These are phyloP conservation scores for Laterallus jamaicensis DNA, from an alignment of 2,113 vertebrate species.

Conservation along the genomic window DNA sequence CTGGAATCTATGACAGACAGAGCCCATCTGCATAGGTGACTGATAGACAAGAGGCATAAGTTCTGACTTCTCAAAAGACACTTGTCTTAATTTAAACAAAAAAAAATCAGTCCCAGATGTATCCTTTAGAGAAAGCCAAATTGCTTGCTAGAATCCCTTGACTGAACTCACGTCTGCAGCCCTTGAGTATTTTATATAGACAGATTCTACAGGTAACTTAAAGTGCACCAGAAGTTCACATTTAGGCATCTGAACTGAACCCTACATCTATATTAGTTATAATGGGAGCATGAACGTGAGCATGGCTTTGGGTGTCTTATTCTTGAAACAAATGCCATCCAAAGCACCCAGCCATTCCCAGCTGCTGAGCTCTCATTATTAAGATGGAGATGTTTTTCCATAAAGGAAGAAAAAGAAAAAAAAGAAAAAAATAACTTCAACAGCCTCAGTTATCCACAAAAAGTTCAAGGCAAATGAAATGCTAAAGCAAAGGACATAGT, in stretches of 20 bases:
- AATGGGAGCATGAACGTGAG: accelerated
- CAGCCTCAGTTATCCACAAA: not conserved
- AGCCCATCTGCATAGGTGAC: not conserved
- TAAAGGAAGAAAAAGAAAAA: not conserved
- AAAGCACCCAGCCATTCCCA: not conserved
- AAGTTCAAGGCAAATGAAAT: not conserved
- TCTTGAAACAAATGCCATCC: not conserved
- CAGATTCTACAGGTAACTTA: not conserved
- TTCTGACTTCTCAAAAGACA: not conserved
- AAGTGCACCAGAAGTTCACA: not conserved
- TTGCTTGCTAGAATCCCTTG: not conserved
- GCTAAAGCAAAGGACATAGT: not conserved
- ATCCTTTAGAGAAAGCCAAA: not conserved
- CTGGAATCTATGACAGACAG: not conserved
- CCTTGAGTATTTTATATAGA: not conserved
- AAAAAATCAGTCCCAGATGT: not conserved
- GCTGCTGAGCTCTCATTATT: not conserved
- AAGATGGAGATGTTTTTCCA: not conserved
- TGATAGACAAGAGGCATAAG: not conserved
- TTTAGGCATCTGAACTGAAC: not conserved
- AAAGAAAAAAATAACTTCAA: accelerated
- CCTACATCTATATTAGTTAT: not conserved
- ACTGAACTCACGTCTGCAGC: not conserved
- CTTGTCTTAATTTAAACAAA: not conserved
- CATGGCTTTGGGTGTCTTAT: not conserved